These are phyloP conservation scores for Hydrolagus affinis DNA, from an alignment of 2,113 vertebrate genomes.

Conservation along the genomic window DNA sequence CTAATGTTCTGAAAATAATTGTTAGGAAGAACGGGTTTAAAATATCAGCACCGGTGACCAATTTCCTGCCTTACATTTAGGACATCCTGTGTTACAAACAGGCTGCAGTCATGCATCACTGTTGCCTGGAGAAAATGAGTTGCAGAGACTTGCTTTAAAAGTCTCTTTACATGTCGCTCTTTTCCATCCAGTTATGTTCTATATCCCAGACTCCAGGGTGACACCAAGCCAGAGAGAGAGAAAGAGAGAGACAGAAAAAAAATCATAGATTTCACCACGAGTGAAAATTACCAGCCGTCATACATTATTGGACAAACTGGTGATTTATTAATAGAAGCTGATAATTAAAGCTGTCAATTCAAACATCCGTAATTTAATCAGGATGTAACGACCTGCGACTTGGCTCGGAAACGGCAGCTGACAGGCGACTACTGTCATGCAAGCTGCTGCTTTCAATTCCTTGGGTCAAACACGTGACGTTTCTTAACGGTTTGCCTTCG, in stretches of 20 bases:
- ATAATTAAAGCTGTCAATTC: slow-evolving; percentile 21
- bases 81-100: background rate
- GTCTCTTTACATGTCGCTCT: background rate
- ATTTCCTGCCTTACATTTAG: background rate
- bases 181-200: background rate
- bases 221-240: no score
- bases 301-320: slow-evolving; percentile 8
- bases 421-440: slow-evolving; percentile 4
- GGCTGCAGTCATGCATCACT: background rate
- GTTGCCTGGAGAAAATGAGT: background rate
- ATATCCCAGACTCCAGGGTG: no score
- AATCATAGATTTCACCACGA: background rate
- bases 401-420: slow-evolving; percentile 7
- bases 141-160: background rate
- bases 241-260: no score
- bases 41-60: background rate
- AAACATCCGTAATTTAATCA: slow-evolving; percentile 16
- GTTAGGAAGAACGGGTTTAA: no score
- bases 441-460: no score
- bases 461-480: no score
- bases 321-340: slow-evolving; percentile 24
- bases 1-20: no score
- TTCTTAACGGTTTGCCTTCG: no score
- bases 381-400: slow-evolving; percentile 8
- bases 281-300: slow-evolving; percentile 10